Conservation (phyloP, 2,113 vertebrate species). For the Camelus bactrianus region DNA sequence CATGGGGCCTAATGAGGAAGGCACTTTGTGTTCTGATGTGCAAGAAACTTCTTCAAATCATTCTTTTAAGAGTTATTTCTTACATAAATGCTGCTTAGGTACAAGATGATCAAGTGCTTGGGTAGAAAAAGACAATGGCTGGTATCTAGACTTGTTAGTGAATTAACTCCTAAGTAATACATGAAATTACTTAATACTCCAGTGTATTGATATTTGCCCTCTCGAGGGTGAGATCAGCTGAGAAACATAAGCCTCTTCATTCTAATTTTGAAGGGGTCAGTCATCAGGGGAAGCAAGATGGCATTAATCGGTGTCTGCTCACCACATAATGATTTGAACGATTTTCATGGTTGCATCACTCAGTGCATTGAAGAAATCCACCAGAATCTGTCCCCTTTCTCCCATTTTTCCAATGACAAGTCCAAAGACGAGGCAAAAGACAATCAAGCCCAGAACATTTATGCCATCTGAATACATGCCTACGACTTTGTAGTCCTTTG, state of each 20-base stretch:
- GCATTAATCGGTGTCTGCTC: conserved; percentile 71
- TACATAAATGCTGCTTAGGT: background rate
- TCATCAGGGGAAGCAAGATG: background rate
- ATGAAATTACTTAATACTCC: background rate
- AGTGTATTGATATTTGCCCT: background rate
- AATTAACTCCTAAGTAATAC: background rate
- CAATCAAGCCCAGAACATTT: conserved; percentile 96
- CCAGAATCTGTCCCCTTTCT: conserved; percentile 94
- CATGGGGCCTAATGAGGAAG: background rate
- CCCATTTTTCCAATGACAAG: conserved; percentile 98
- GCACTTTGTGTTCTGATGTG: background rate
- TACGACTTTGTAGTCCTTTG: conserved; percentile 93
- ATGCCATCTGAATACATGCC: conserved; percentile 94
- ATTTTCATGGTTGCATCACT: conserved; percentile 98
- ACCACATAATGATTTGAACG: conserved; percentile 99
- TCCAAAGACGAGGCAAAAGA: conserved; percentile 97
- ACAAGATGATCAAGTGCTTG: background rate
- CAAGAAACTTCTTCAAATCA: background rate
- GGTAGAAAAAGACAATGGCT: conserved; percentile 16
- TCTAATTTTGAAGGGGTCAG: background rate
- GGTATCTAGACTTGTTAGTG: background rate
- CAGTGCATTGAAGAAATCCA: conserved; percentile 98
- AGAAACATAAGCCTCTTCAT: background rate
- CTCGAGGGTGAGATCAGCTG: background rate
- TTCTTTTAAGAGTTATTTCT: background rate